phyloP scores from a whole-genome alignment of 2,888 invertebrate genomes.

The Drosophila demipolita region DNA sequence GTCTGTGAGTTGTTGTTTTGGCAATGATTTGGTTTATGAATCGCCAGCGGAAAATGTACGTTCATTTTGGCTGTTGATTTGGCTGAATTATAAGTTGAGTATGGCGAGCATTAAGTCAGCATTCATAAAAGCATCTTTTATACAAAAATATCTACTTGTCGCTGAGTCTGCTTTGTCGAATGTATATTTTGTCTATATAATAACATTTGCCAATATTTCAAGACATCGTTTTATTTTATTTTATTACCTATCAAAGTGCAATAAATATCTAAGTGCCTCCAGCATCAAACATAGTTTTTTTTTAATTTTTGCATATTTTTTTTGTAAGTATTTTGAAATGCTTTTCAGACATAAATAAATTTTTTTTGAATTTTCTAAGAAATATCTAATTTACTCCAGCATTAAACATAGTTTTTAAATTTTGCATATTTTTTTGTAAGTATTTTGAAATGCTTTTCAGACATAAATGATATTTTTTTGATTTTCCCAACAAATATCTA shows the following conservation, averaged over 20 bases:
- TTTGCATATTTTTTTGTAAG: background rate
- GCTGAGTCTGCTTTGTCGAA: background rate
- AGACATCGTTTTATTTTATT: background rate
- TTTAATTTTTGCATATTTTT: background rate
- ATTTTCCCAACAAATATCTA: background rate
- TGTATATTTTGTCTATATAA: background rate
- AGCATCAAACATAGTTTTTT: background rate
- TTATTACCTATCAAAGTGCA: background rate
- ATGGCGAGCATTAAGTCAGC: slow-evolving; percentile 40
- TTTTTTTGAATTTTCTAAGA: background rate
- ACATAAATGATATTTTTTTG: background rate
- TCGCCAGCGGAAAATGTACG: slow-evolving; percentile 49
- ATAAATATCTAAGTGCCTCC: background rate
- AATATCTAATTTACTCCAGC: background rate
- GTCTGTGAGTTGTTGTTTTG: slow-evolving; percentile 43
- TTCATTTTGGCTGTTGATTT: slow-evolving; percentile 41
- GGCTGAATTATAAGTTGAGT: slow-evolving; percentile 20
- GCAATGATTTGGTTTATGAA: slow-evolving; percentile 59
- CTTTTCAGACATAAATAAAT: background rate
- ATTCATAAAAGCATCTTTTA: slow-evolving; percentile 4
- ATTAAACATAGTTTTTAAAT: background rate
- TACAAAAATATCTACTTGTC: background rate
- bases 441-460: too few species aligned
- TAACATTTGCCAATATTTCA: background rate
- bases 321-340: too few species aligned